Evolutionary conservation across 2,888 invertebrate genomes (phyloP).

Genomic region (Busseola fusca): DNA sequence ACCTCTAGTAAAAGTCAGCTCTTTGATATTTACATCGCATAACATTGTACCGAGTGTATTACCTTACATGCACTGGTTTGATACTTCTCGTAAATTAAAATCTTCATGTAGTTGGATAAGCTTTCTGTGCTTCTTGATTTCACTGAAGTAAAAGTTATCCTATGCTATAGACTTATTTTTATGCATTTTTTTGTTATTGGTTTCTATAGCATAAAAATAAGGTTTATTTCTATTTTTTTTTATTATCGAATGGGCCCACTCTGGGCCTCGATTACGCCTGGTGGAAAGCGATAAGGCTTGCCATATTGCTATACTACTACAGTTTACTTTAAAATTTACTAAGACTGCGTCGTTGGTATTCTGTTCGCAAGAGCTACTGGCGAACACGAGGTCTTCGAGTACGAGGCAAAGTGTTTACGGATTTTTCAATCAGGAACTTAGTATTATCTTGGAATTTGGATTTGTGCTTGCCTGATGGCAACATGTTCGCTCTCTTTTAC

Average conservation of each 20-base stretch:
- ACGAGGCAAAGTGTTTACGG: background rate
- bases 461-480: too few species aligned
- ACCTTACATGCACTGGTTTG: conserved; percentile 31
- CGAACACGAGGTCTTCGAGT: background rate
- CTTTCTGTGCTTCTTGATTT: conserved; percentile 43
- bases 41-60: conserved; percentile 44
- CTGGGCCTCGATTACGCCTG: background rate
- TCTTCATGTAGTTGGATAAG: conserved; percentile 21
- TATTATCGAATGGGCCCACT: background rate
- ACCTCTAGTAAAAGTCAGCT: conserved; percentile 23
- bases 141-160: conserved; percentile 1
- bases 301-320: background rate
- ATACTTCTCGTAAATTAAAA: conserved; percentile 41
- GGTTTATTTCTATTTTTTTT: background rate
- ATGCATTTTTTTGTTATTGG: background rate
- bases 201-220: background rate
- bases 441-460: background rate
- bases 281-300: background rate
- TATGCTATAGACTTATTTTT: background rate
- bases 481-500: background rate
- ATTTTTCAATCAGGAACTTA: background rate
- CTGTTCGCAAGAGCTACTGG: background rate
- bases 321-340: background rate
- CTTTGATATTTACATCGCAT: conserved; percentile 35
- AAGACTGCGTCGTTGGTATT: background rate